Percentiles rank a stretch among this genome's conserved stretches.
These are phyloP conservation scores for Parelbella ahira DNA, from an alignment of 2,888 invertebrate species.

Conservation along the genomic window DNA sequence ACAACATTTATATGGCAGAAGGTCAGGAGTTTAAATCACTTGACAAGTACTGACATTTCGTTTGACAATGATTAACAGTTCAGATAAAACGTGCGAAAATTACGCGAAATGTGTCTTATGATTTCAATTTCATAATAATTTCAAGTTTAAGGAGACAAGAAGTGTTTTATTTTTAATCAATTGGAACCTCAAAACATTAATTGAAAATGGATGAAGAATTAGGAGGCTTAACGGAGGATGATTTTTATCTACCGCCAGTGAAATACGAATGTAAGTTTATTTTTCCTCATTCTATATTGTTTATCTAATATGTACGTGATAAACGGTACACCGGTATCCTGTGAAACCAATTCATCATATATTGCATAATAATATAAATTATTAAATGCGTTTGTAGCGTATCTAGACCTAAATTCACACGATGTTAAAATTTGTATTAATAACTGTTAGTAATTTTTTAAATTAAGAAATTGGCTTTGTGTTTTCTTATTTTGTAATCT, in stretches of 20 bases:
- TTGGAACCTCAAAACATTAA: too few relatives aligned
- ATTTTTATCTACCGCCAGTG: slow-evolving; percentile 82
- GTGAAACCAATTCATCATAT: neutral
- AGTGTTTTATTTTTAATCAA: too few relatives aligned
- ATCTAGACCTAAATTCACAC: too few relatives aligned
- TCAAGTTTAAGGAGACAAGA: too few relatives aligned
- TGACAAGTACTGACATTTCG: too few relatives aligned
- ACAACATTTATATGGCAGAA: too few relatives aligned
- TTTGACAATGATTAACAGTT: slow-evolving; percentile 8
- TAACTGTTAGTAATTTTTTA: neutral
- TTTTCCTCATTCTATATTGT: slow-evolving; percentile 2
- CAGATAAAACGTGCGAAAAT: slow-evolving; percentile 13
- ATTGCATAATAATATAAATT: neutral
- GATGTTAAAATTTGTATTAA: too few relatives aligned
- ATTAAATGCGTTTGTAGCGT: neutral
- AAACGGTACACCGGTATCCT: slow-evolving; percentile 7
- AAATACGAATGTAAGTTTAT: slow-evolving; percentile 91
- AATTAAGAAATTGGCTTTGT: neutral
- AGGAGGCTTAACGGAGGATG: slow-evolving; percentile 79
- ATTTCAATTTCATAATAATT: too few relatives aligned
- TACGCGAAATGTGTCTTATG: too few relatives aligned
- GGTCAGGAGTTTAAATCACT: too few relatives aligned
- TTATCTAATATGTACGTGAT: slow-evolving; percentile 19
- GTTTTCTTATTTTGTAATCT: neutral
- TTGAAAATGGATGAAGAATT: slow-evolving; percentile 65